These are phyloP conservation scores for Rhinichthys osculus DNA, from an alignment of 2,797 vertebrate genomes.

Conservation along the genomic window DNA sequence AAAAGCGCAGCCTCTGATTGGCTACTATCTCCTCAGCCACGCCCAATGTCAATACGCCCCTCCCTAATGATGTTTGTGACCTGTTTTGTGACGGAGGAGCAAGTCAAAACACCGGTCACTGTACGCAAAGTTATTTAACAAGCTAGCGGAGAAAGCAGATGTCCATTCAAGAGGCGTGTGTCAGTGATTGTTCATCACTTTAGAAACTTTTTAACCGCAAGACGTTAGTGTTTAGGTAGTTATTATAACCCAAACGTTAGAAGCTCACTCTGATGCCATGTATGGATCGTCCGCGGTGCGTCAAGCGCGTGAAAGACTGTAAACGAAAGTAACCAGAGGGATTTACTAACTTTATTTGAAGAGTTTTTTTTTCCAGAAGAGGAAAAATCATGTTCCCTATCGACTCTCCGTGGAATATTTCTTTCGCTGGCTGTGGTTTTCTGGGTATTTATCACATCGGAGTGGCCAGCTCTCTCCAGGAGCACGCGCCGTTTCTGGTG, in stretches of 20 bases:
- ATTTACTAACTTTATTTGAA: neutral
- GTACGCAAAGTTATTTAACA: neutral
- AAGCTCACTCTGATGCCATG: neutral
- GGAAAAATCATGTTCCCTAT: conserved; percentile 84
- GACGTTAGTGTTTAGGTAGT: neutral
- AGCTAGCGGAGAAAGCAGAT: neutral
- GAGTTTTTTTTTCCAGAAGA: neutral
- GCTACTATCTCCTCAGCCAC: neutral
- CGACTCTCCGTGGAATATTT: conserved; percentile 93
- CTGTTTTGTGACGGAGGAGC: neutral
- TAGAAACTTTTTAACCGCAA: neutral
- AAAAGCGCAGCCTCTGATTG: neutral
- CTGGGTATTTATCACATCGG: conserved; percentile 95
- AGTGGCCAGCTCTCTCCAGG: conserved; percentile 92
- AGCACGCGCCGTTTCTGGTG: conserved; percentile 92
- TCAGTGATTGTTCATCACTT: neutral
- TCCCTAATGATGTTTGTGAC: neutral
- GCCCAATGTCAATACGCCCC: neutral
- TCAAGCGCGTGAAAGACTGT: neutral
- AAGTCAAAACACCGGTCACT: neutral
- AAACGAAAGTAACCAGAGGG: neutral
- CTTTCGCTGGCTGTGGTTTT: conserved; percentile 97
- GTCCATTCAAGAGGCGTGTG: neutral
- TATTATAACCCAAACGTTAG: neutral
- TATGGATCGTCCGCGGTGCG: neutral